A percentile compares a stretch with the other conserved stretches of the same genome.
Conservation (phyloP, 2,888 invertebrate genomes). For the Plagodis pulveraria region DNA sequence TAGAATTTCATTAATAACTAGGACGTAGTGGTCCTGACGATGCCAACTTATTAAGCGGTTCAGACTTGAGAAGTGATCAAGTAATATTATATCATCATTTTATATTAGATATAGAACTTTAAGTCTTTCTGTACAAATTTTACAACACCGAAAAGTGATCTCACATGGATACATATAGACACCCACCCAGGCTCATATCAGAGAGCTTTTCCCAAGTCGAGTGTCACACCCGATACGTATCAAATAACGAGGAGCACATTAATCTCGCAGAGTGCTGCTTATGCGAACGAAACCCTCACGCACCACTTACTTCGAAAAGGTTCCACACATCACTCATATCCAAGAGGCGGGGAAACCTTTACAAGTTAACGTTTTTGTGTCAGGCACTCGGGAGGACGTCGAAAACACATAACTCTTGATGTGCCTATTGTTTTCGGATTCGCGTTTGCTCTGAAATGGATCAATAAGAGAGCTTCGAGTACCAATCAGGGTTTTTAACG, state of each 20-base stretch:
- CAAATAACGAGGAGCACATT: conserved; percentile 49
- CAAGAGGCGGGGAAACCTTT: conserved; percentile 21
- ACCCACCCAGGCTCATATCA: neutral
- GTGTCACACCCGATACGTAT: conserved; percentile 34
- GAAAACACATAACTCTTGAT: conserved; percentile 8
- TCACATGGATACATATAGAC: no score
- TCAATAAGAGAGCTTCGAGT: no score
- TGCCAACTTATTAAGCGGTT: no score
- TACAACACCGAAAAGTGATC: no score
- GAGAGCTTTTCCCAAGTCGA: conserved; percentile 7
- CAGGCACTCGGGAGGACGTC: neutral
- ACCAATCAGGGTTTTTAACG: no score
- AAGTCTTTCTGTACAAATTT: no score
- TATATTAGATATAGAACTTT: no score
- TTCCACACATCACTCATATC: conserved; percentile 28
- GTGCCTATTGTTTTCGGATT: neutral
- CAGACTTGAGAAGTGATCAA: no score
- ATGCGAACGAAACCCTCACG: conserved; percentile 39
- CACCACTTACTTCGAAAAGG: conserved; percentile 41
- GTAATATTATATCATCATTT: no score
- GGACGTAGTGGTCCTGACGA: no score
- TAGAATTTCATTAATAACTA: no score
- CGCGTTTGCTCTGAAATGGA: no score
- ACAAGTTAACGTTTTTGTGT: conserved; percentile 22
- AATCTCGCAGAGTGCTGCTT: conserved; percentile 48